Base-by-base conservation (phyloP, 1,140 invertebrate species). In the Diorhabda elongata region DNA sequence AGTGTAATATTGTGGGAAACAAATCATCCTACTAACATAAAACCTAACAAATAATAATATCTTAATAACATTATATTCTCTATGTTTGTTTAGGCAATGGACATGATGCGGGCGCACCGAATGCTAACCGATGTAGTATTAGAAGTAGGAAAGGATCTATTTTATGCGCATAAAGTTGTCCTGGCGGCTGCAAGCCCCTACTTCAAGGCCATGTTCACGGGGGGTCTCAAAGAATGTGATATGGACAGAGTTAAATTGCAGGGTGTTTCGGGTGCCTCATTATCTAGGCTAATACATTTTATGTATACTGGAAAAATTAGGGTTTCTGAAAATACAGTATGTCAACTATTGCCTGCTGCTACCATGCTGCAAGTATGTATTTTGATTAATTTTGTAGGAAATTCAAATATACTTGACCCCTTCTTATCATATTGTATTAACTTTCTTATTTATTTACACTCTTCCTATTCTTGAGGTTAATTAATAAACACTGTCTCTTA, bases 201-300 rank as follows among this genome's bases (percentile, higher is more conserved):
- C 81, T 98, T 98, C 78, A 95, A 96, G 61, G 95, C 95, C 57
- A 97, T 97, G 95, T 97, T 96, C 79, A 94, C 92, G 2, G 91
- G 91, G 64, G 92, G 92, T 2, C 85, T 96, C 70, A 90, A 91
- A 75, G 95, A 96, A 82, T 88, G 90, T 73, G 92, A 93, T 76
- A 95, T 94, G 92, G 89, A 89, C 0, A 86, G 89, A 3, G 91
- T 96, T 5, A 91, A 90, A 71, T 83, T 97, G 43, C 93, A 96
- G 78, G 93, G 93, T 59, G 92, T 97, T 57, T 93, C 91, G 69
- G 91, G 93, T 4, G 93, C 90, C 58, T 91, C 92, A 4, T 92
- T 97, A 88, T 88, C 88, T 64, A 87, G 88, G 74, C 85, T 97
- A 42, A 88, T 96, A 58, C 90, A 90, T 80, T 97, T 96, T 79